Evolutionary conservation across 1,140 invertebrate genomes (phyloP), one percentile per base, ranked within the genome.

Genomic region (Pygmarrhopalites habei): DNA sequence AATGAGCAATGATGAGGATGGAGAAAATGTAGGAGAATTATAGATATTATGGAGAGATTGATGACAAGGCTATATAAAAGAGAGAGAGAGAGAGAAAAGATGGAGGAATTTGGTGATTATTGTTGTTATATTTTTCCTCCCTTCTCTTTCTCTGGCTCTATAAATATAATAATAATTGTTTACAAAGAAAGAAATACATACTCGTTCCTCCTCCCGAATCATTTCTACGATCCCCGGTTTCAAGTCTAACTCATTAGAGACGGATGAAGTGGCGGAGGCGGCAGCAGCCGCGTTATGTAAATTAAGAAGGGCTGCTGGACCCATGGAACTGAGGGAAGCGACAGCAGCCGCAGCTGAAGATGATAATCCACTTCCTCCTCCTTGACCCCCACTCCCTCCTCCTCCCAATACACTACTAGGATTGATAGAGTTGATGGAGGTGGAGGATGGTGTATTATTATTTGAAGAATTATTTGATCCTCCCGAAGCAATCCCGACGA

Each of bases 181-280:
- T n/a, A n/a, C n/a, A n/a, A n/a, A n/a, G n/a, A 35, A 35, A 35
- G 15, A 35, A 35, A 35, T 35, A 12, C 89, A 91, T 76, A 93
- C 90, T 88, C 90, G 82, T 83, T 92, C 90, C 79, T 92, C 90
- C 80, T 93, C 90, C 75, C 89, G 87, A 73, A 93, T 93, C 88
- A 93, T 92, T 79, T 93, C 90, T 30, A 89, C 89, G 78, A 93
- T 93, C 77, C 89, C 90, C 5, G 90, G 90, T 72, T 91, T 89
- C 77, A 93, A 90, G 79, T 92, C 90, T 76, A 90, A 83, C 75
- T 92, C 89, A 72, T 92, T 89, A n/a, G 73, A 35, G 44, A 66
- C 43, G n/a, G 69, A 68, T 55, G 64, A 67, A 26, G 61, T 46
- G 19, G 62, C 59, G 7, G 60, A 41, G 44, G 59, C 60, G 7